A percentile compares a stretch with the other conserved stretches of the same genome.
Evolutionary conservation across 2,797 vertebrate genomes (phyloP).

Genomic region (Eulemur coronatus): DNA sequence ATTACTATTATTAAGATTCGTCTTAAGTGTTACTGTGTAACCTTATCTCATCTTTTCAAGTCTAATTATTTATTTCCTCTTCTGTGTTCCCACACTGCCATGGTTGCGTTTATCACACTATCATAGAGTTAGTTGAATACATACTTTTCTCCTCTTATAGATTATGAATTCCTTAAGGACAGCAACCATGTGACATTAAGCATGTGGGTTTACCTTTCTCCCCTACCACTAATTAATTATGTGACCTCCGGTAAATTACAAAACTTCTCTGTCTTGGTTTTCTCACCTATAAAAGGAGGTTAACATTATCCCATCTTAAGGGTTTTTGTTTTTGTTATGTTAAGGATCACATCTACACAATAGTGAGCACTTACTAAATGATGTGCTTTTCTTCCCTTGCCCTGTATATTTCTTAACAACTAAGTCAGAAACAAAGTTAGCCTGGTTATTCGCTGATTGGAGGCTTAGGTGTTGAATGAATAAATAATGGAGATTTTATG

Average conservation of each 20-base stretch:
- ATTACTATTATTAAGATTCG: neutral
- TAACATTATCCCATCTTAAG: neutral
- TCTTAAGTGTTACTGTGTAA: neutral
- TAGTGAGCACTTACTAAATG: neutral
- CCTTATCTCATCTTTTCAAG: neutral
- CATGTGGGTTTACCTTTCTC: neutral
- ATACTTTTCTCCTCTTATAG: neutral
- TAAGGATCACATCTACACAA: neutral
- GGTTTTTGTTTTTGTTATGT: neutral
- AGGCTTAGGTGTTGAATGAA: neutral
- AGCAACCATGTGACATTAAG: neutral
- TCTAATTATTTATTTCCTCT: neutral
- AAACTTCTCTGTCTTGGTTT: neutral
- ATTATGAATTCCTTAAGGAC: neutral
- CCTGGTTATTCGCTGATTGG: neutral
- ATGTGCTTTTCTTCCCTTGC: neutral
- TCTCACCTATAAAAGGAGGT: neutral
- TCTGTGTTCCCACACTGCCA: neutral
- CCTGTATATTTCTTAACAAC: neutral
- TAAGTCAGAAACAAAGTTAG: neutral
- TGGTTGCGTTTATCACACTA: neutral
- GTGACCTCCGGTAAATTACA: neutral
- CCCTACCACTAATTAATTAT: neutral
- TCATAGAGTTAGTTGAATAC: neutral
- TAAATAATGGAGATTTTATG: constrained; percentile 4